Conservation (phyloP, 2,113 vertebrate genomes). For the Symphodus melops region DNA sequence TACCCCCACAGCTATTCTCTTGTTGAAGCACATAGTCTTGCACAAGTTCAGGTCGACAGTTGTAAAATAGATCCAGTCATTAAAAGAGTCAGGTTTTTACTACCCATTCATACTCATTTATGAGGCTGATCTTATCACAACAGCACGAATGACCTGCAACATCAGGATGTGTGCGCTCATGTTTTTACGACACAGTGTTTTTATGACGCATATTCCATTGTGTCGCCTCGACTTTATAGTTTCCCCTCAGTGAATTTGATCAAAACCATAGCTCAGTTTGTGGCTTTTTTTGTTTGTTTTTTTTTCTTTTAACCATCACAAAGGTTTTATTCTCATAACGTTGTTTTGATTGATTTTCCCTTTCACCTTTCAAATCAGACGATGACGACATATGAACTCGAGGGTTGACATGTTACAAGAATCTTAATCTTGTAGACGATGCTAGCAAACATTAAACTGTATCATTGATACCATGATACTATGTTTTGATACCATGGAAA, state of each 20-base stretch:
- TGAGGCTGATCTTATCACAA: conserved; percentile 48
- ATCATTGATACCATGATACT: too few species aligned
- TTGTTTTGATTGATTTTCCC: not conserved
- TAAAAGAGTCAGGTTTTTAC: conserved; percentile 47
- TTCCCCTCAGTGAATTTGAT: not conserved
- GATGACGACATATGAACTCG: too few species aligned
- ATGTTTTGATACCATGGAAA: too few species aligned
- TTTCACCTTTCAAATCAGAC: not conserved
- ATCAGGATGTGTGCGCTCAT: conserved; percentile 60
- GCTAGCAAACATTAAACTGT: too few species aligned
- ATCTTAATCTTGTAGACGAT: too few species aligned
- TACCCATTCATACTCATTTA: conserved; percentile 39
- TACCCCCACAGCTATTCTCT: not conserved
- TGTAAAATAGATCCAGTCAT: conserved; percentile 35
- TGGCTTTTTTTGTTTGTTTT: not conserved
- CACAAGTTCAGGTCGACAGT: conserved; percentile 4
- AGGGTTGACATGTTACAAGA: not conserved
- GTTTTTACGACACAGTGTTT: conserved; percentile 51
- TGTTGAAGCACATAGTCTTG: not conserved
- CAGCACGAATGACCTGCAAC: conserved; percentile 23
- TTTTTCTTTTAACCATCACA: not conserved
- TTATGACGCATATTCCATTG: conserved; percentile 26
- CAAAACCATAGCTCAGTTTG: not conserved
- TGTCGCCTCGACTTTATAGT: conserved; percentile 4
- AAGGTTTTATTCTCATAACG: not conserved